phyloP scores from a whole-genome alignment of 2,113 vertebrate genomes.

The Mirounga angustirostris region DNA sequence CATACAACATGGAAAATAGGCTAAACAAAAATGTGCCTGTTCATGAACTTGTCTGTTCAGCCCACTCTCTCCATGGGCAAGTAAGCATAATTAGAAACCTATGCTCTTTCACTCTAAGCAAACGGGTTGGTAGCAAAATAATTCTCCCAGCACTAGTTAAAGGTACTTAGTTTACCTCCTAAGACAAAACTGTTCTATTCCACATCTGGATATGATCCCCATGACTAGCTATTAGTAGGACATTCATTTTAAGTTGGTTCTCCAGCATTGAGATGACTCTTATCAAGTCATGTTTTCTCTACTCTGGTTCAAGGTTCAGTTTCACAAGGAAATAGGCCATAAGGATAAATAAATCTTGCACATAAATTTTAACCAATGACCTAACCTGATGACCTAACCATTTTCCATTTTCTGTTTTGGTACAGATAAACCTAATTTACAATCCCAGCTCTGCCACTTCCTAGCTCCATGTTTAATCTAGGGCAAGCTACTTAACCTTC shows the following conservation, averaged over 20 bases:
- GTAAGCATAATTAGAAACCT: neutral
- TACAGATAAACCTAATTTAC: conserved; percentile 24
- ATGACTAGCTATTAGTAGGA: neutral
- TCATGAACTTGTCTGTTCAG: neutral
- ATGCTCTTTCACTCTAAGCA: conserved; percentile 27
- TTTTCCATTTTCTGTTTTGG: conserved; percentile 55
- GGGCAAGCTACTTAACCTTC: conserved; percentile 38
- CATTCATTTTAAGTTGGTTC: conserved; percentile 41
- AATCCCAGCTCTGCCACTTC: neutral
- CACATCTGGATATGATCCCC: neutral
- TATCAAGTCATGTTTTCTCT: conserved; percentile 44
- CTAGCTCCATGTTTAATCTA: neutral
- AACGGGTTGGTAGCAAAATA: neutral
- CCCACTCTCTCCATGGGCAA: neutral
- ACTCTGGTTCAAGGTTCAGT: neutral
- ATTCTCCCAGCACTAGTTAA: neutral
- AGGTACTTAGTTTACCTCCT: neutral
- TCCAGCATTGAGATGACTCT: neutral
- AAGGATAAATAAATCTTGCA: conserved; percentile 40
- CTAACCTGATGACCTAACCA: conserved; percentile 9
- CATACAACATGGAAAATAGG: neutral
- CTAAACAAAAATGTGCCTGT: conserved; percentile 29
- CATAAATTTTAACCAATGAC: conserved; percentile 4
- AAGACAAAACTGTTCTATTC: neutral
- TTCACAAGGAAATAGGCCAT: neutral